A percentile compares a stretch with the other conserved stretches of the same genome.
phyloP scores from a whole-genome alignment of 2,888 invertebrate species.

The Embidobia sp. region DNA sequence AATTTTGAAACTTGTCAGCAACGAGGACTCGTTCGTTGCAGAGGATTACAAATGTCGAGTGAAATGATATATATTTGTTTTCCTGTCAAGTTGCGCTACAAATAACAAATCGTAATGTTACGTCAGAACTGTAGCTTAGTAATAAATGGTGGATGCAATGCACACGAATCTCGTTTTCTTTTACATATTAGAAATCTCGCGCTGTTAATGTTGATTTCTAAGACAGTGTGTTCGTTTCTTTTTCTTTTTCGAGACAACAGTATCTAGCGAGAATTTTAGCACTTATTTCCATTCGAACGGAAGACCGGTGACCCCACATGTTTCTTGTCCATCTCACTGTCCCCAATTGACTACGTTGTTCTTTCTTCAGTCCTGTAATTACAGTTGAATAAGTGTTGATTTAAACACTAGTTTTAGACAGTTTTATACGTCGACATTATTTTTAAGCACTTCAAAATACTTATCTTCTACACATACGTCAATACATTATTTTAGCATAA shows the following conservation, averaged over 20 bases:
- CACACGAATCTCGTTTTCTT: slow-evolving; percentile 47
- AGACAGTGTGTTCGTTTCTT: slow-evolving; percentile 27
- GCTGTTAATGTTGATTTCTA: slow-evolving; percentile 32
- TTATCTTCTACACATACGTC: slow-evolving; percentile 42
- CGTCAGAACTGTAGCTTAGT: slow-evolving; percentile 35
- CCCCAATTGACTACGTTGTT: slow-evolving; percentile 53
- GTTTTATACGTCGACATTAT: slow-evolving; percentile 13
- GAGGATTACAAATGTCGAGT: slow-evolving; percentile 22
- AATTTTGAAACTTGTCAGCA: slow-evolving; percentile 11
- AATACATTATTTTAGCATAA: slow-evolving; percentile 34
- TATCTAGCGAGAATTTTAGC: slow-evolving; percentile 30
- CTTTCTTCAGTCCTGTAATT: slow-evolving; percentile 59
- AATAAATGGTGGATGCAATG: slow-evolving; percentile 48
- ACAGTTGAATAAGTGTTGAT: slow-evolving; percentile 51
- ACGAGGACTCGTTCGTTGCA: slow-evolving; percentile 10
- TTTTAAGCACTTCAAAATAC: slow-evolving; percentile 32
- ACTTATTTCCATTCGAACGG: slow-evolving; percentile 48
- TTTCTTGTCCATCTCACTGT: slow-evolving; percentile 39
- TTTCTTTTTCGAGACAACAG: slow-evolving; percentile 8
- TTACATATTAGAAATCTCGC: slow-evolving; percentile 36
- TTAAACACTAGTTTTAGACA: slow-evolving; percentile 20
- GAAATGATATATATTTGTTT: slow-evolving; percentile 35
- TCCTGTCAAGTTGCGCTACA: slow-evolving; percentile 38
- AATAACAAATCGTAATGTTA: slow-evolving; percentile 43
- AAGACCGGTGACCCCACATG: slow-evolving; percentile 43